phyloP scores from a whole-genome alignment of 64 coral and sea anemone genomes.

The Trachythela sp. region DNA sequence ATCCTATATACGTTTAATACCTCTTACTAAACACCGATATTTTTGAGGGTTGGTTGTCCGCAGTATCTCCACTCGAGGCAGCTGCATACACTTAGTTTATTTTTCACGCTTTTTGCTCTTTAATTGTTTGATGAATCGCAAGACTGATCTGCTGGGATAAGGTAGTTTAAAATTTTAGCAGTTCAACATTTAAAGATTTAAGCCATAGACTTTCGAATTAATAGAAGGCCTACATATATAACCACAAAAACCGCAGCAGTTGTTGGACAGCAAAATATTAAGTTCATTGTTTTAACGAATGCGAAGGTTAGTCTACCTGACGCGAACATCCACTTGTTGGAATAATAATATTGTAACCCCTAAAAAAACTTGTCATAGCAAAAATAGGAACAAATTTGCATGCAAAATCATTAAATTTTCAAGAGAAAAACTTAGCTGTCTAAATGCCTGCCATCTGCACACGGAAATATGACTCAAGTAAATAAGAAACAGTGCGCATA shows the following conservation, averaged over 20 bases:
- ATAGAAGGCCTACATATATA: not conserved
- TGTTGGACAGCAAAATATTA: not conserved
- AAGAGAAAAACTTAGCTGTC: not conserved
- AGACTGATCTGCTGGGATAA: not conserved
- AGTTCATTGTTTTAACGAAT: not conserved
- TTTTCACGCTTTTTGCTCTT: not conserved
- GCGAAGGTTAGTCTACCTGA: not conserved
- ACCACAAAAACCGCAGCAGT: constrained; percentile 6
- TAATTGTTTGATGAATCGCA: not conserved
- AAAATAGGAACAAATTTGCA: not conserved
- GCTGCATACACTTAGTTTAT: not conserved
- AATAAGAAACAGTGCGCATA: not conserved
- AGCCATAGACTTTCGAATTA: not conserved
- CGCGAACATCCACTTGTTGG: not conserved
- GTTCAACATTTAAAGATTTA: not conserved
- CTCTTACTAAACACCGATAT: not conserved
- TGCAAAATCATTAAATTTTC: constrained; percentile 21
- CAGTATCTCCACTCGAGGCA: not conserved
- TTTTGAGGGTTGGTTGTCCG: not conserved
- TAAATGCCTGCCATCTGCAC: not conserved
- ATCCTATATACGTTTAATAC: not conserved
- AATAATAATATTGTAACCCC: not conserved
- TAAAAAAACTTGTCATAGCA: not conserved
- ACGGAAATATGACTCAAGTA: not conserved
- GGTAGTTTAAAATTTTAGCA: not conserved